phyloP scores from a whole-genome alignment of 2,888 invertebrate species.

The Stenodema calcarata region DNA sequence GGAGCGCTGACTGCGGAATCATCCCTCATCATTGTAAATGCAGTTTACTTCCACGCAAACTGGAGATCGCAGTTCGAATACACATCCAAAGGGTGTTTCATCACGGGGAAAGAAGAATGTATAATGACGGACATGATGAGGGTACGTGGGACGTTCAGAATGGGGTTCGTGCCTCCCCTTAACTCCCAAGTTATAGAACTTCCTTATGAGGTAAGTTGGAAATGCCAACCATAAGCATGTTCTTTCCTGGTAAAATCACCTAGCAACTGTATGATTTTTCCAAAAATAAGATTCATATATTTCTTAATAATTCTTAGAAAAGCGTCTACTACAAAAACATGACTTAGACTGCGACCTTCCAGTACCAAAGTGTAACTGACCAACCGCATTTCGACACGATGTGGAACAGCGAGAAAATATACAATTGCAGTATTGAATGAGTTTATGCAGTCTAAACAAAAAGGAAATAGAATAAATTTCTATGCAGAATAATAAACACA shows the following conservation, averaged over 20 bases:
- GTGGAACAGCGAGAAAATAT: too few species aligned
- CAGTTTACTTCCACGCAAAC: slow-evolving; percentile 78
- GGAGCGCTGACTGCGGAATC: slow-evolving; percentile 61
- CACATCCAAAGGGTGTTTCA: slow-evolving; percentile 70
- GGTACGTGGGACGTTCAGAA: slow-evolving; percentile 68
- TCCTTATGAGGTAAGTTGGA: slow-evolving; percentile 72
- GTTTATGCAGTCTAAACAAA: too few species aligned
- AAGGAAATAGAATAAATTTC: too few species aligned
- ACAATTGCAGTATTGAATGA: too few species aligned
- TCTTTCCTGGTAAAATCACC: not conserved
- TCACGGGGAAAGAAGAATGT: slow-evolving; percentile 69
- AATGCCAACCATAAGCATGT: not conserved
- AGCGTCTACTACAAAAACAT: too few species aligned
- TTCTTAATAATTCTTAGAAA: too few species aligned
- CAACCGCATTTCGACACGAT: too few species aligned
- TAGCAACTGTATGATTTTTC: not conserved
- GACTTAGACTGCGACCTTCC: too few species aligned
- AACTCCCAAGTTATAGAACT: slow-evolving; percentile 74
- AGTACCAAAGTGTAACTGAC: too few species aligned
- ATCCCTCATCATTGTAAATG: slow-evolving; percentile 75
- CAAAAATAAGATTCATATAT: too few species aligned
- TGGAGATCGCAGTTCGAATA: slow-evolving; percentile 74
- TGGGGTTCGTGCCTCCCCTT: slow-evolving; percentile 67
- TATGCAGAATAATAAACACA: too few species aligned
- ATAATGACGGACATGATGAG: slow-evolving; percentile 74